These are phyloP conservation scores for Agelaius tricolor DNA, from an alignment of 2,113 vertebrate species.

Conservation along the genomic window DNA sequence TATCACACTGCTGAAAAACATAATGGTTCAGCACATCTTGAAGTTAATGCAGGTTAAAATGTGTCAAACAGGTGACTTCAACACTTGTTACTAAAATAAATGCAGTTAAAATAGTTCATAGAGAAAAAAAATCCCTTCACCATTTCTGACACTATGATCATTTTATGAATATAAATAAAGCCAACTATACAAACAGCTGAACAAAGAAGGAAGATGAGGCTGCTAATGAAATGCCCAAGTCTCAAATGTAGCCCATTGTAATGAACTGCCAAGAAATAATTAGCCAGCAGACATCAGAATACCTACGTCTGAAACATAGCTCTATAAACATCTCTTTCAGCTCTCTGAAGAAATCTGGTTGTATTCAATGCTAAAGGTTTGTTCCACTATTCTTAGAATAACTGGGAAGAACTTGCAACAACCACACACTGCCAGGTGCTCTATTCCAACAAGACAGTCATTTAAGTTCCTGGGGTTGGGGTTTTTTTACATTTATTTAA, in stretches of 20 bases:
- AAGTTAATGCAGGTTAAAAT: background rate
- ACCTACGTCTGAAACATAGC: background rate
- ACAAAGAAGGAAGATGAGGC: constrained; percentile 9
- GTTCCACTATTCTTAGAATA: constrained; percentile 2
- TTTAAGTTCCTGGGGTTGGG: background rate
- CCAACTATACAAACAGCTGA: background rate
- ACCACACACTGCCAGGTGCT: background rate
- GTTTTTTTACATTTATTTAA: background rate
- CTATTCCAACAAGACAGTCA: background rate
- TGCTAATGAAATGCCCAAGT: background rate
- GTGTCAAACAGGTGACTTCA: background rate
- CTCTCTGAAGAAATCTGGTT: background rate
- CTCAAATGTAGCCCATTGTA: background rate
- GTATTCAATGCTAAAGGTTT: background rate
- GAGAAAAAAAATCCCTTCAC: background rate
- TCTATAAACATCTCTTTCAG: background rate
- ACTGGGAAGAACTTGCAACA: background rate
- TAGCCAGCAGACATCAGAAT: background rate
- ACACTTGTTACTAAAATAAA: background rate
- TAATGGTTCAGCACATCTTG: background rate
- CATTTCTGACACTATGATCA: background rate
- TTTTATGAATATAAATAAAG: background rate
- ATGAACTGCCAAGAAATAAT: background rate
- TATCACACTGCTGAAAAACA: background rate
- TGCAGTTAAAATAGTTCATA: background rate